A percentile compares a stretch with the other conserved stretches of the same genome.
Evolutionary conservation across 1,140 invertebrate genomes (phyloP).

Genomic region (Apis laboriosa): DNA sequence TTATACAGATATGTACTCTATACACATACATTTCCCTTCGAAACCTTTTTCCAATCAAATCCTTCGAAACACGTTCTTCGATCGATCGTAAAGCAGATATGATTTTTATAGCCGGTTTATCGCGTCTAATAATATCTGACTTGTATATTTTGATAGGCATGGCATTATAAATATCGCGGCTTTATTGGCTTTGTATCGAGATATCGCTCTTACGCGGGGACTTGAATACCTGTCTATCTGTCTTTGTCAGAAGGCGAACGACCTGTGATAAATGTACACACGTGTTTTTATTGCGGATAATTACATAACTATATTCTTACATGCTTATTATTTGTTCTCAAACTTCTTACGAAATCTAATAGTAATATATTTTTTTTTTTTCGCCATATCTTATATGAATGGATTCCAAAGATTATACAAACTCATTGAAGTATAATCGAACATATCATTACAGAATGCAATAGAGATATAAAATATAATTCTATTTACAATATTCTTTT

Average conservation of each 20-base stretch:
- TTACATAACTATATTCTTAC: background rate
- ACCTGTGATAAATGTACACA: constrained; percentile 36
- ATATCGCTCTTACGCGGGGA: background rate
- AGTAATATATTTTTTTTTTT: background rate
- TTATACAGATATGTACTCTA: background rate
- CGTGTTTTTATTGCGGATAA: background rate
- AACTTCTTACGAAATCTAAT: constrained; percentile 23
- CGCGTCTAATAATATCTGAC: background rate
- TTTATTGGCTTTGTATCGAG: constrained; percentile 38
- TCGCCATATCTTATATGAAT: background rate
- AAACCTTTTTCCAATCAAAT: too few species aligned
- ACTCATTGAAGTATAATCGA: background rate
- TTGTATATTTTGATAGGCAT: constrained; percentile 7
- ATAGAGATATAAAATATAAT: background rate
- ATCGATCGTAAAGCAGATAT: background rate
- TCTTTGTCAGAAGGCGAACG: constrained; percentile 32
- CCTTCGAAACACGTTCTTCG: background rate
- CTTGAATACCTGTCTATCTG: background rate
- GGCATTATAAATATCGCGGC: constrained; percentile 13
- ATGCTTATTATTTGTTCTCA: constrained; percentile 14
- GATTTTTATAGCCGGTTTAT: background rate
- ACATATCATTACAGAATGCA: background rate
- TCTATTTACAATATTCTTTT: background rate
- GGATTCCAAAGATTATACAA: background rate
- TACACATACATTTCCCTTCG: background rate